These are phyloP conservation scores for Rhizoglyphus robini DNA, from an alignment of 1,140 invertebrate genomes.

Conservation along the genomic window DNA sequence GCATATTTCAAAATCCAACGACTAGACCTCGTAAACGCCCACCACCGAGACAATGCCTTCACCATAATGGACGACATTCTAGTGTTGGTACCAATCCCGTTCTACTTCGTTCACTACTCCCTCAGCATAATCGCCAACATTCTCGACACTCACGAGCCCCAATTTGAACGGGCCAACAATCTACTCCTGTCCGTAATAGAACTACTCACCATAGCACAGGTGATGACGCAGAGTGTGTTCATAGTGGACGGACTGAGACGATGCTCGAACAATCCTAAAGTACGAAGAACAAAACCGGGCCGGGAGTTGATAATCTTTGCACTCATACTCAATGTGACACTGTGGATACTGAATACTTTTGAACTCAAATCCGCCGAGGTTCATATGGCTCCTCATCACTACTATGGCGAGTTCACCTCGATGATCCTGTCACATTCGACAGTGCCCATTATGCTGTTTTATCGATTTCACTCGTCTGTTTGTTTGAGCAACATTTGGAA, in stretches of 20 bases:
- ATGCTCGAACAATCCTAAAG: conserved; percentile 48
- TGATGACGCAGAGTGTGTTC: conserved; percentile 52
- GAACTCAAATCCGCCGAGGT: conserved; percentile 52
- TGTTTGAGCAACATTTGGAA: conserved; percentile 73
- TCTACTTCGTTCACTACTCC: conserved; percentile 52
- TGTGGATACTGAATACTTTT: conserved; percentile 66
- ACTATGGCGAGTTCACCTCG: conserved; percentile 54
- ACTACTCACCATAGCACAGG: conserved; percentile 23
- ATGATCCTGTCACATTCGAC: conserved; percentile 60
- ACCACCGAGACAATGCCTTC: conserved; percentile 38
- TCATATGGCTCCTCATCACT: conserved; percentile 46
- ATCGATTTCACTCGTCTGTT: conserved; percentile 65
- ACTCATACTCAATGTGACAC: conserved; percentile 59
- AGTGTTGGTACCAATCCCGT: conserved; percentile 53
- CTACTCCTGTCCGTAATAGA: neutral
- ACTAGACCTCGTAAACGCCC: conserved; percentile 45
- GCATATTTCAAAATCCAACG: conserved; percentile 42
- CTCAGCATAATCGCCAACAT: conserved; percentile 47
- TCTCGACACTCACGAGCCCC: conserved; percentile 31
- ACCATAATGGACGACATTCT: conserved; percentile 53
- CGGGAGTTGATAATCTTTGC: conserved; percentile 61
- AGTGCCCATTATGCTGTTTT: conserved; percentile 63
- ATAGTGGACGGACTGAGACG: conserved; percentile 58
- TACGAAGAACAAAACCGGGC: conserved; percentile 53
- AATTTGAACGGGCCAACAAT: conserved; percentile 29